Evolutionary conservation across 2,113 vertebrate species (phyloP).

Genomic region (Eptesicus fuscus): DNA sequence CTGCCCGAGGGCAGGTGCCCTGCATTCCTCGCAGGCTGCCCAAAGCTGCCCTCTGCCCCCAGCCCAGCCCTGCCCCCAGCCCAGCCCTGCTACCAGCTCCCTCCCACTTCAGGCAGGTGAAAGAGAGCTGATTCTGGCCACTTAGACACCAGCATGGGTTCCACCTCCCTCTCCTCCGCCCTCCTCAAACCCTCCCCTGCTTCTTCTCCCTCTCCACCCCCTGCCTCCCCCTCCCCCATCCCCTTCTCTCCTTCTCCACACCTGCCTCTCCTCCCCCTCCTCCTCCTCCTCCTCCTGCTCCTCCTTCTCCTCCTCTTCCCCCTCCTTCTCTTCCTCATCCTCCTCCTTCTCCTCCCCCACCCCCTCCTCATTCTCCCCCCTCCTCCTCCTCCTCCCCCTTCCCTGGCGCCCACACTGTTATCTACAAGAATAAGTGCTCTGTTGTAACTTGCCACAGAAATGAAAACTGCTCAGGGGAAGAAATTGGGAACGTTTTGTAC

Average conservation of each 20-base stretch:
- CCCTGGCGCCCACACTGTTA: accelerated
- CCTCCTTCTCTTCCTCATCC: background rate
- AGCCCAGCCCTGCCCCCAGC: background rate
- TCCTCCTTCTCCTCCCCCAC: too few species aligned
- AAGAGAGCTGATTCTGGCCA: background rate
- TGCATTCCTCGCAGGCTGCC: background rate
- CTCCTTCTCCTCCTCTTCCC: too few species aligned
- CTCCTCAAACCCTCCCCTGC: too few species aligned
- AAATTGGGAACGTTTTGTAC: background rate
- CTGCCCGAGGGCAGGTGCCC: background rate
- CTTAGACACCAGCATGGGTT: background rate
- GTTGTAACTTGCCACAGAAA: background rate
- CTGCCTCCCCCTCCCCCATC: too few species aligned
- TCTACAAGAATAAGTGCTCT: background rate
- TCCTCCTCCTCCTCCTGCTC: background rate
- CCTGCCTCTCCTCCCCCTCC: accelerated
- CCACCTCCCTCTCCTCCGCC: too few species aligned
- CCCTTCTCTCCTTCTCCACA: accelerated
- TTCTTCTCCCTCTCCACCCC: too few species aligned
- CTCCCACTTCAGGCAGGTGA: background rate
- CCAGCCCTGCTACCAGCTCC: background rate
- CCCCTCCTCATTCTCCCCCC: background rate
- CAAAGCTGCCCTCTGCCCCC: background rate
- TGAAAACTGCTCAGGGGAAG: background rate
- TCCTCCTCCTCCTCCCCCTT: too few species aligned